A percentile compares a stretch with the other conserved stretches of the same genome.
phyloP scores from a whole-genome alignment of 1,140 invertebrate species.

The Lordiphosa collinella region DNA sequence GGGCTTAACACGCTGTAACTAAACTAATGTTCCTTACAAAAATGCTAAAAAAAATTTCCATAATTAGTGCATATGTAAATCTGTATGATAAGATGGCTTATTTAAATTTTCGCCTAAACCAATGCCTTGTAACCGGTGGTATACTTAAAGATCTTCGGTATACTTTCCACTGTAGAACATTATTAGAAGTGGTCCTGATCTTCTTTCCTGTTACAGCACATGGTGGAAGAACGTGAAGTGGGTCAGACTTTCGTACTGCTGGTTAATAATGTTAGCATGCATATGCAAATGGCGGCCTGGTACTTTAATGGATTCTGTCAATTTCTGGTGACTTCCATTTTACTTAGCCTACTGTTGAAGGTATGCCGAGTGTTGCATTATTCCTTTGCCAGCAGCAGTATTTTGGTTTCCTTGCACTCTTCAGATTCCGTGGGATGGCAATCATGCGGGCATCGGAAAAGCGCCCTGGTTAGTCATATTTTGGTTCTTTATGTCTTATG shows the following conservation, averaged over 20 bases:
- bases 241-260: slow-evolving; percentile 3
- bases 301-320: slow-evolving; percentile 19
- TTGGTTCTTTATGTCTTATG: neutral
- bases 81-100: too few relatives aligned
- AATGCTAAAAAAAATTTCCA: too few relatives aligned
- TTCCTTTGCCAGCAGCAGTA: neutral
- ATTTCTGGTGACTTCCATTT: slow-evolving; percentile 7
- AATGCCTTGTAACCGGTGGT: too few relatives aligned
- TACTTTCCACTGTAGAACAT: too few relatives aligned
- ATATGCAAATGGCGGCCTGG: slow-evolving; percentile 18
- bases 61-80: too few relatives aligned
- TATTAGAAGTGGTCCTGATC: too few relatives aligned
- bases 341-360: slow-evolving; percentile 17
- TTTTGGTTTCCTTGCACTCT: neutral
- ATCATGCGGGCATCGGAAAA: neutral
- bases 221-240: slow-evolving; percentile 25
- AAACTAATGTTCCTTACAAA: too few relatives aligned
- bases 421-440: neutral
- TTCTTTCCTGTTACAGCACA: neutral
- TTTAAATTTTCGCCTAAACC: too few relatives aligned
- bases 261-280: neutral
- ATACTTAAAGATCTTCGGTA: too few relatives aligned
- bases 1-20: too few relatives aligned
- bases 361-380: neutral
- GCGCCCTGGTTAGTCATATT: neutral